phyloP scores from a whole-genome alignment of 2,888 invertebrate species.

The Helleia helle region DNA sequence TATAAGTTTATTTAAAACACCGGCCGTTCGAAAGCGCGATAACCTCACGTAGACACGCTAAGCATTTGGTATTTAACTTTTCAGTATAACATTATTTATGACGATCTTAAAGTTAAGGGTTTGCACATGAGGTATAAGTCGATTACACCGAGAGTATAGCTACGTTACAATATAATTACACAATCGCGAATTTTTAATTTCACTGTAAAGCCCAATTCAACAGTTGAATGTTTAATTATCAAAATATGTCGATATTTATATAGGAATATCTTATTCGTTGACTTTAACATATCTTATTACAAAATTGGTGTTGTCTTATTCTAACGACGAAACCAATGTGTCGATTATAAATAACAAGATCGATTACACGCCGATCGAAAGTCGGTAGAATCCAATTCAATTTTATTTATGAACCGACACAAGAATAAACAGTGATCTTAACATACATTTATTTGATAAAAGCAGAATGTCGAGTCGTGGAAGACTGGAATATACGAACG shows the following conservation, averaged over 20 bases:
- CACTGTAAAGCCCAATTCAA: slow-evolving; percentile 46
- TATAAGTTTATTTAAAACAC: slow-evolving; percentile 34
- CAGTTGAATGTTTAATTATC: slow-evolving; percentile 41
- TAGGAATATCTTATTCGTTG: slow-evolving; percentile 36
- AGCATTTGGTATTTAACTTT: slow-evolving; percentile 7
- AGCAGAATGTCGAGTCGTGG: slow-evolving; percentile 4
- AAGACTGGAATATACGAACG: slow-evolving; percentile 4
- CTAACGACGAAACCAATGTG: slow-evolving; percentile 4
- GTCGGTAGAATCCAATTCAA: not conserved
- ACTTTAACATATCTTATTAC: slow-evolving; percentile 23
- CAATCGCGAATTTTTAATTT: slow-evolving; percentile 37
- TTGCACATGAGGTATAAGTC: slow-evolving; percentile 44
- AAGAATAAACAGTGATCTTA: not conserved
- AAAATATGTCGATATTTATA: slow-evolving; percentile 36
- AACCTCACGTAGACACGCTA: slow-evolving; percentile 8
- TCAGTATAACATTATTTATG: not conserved
- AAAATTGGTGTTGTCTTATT: slow-evolving; percentile 18
- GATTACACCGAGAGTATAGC: slow-evolving; percentile 38
- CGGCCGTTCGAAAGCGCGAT: slow-evolving; percentile 25
- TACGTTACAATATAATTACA: slow-evolving; percentile 10
- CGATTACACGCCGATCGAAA: not conserved
- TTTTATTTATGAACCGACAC: not conserved
- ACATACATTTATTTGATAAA: not conserved
- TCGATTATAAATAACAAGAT: not conserved
- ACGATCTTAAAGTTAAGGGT: slow-evolving; percentile 24